Conservation (phyloP, 2,113 vertebrate species). For the Notothenia rossii region DNA sequence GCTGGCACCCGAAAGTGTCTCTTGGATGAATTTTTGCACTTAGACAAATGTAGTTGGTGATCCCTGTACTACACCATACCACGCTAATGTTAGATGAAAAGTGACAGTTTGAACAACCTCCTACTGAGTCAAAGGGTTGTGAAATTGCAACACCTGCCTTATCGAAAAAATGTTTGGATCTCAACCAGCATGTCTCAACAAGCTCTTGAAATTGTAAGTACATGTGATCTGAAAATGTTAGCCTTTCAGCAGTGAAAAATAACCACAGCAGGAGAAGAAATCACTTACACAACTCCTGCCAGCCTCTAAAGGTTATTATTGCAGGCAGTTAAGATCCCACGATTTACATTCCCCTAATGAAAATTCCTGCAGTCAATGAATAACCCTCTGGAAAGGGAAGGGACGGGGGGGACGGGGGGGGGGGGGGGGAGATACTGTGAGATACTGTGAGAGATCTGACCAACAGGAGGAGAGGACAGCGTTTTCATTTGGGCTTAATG, state of each 20-base stretch:
- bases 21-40: no score
- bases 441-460: constrained; percentile 8
- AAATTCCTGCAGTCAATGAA: constrained; percentile 45
- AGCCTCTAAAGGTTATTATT: constrained; percentile 28
- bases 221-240: constrained; percentile 18
- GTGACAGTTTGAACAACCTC: neutral
- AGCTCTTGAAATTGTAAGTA: constrained; percentile 8
- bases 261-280: constrained; percentile 18
- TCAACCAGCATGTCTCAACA: neutral
- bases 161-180: constrained; percentile 25
- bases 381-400: neutral
- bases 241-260: neutral
- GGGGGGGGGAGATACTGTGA: neutral
- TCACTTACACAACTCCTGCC: neutral
- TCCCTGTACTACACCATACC: neutral
- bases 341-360: constrained; percentile 34
- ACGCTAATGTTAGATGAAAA: neutral
- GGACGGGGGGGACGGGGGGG: rapidly evolving
- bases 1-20: no score
- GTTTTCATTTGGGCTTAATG: neutral
- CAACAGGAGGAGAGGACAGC: neutral
- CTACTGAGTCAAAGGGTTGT: neutral
- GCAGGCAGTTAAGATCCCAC: constrained; percentile 15
- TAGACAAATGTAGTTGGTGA: no score
- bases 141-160: constrained; percentile 5